Percentiles rank a stretch among this genome's conserved stretches.
Evolutionary conservation across 2,113 vertebrate genomes (phyloP).

Genomic region (Hemiprocne comata): DNA sequence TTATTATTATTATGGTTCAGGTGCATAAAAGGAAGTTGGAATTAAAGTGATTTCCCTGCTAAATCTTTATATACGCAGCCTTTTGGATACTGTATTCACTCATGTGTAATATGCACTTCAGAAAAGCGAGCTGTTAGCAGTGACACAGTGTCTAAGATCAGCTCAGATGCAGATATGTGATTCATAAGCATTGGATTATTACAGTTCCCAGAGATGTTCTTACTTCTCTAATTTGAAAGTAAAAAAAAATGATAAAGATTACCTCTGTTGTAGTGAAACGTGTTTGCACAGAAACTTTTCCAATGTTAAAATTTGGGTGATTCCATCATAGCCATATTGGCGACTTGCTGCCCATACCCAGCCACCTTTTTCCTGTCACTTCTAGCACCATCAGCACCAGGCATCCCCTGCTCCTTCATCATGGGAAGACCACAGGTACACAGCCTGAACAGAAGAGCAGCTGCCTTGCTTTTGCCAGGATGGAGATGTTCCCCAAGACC

Average conservation of each 20-base stretch:
- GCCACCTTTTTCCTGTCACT: neutral
- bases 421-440: neutral
- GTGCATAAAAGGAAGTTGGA: neutral
- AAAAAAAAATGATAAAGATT: neutral
- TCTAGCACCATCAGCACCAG: neutral
- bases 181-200: neutral
- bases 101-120: neutral
- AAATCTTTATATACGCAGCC: neutral
- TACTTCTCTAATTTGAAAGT: neutral
- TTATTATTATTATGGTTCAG: neutral
- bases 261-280: neutral
- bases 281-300: neutral
- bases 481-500: neutral
- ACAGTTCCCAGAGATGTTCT: neutral
- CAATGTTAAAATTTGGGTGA: neutral
- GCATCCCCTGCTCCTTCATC: neutral
- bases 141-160: neutral
- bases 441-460: neutral
- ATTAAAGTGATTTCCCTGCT: neutral
- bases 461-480: rapidly evolving
- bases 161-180: neutral
- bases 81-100: neutral
- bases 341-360: neutral
- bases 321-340: neutral
- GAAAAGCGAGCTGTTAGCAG: neutral